Evolutionary conservation across 2,113 vertebrate species (phyloP).

Genomic region (Protobothrops flavoviridis): DNA sequence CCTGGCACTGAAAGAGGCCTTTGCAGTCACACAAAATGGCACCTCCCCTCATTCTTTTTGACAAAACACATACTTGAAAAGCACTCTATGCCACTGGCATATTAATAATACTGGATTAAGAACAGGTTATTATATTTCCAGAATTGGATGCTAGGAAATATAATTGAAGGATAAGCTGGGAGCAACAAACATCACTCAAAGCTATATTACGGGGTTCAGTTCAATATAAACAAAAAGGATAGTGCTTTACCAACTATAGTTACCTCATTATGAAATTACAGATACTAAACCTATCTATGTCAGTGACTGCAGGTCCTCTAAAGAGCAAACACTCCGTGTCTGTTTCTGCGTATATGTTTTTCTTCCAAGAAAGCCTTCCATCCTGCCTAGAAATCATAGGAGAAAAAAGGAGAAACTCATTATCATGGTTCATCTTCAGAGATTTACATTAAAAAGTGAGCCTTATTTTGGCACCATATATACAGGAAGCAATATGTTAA

Average conservation of each 20-base stretch:
- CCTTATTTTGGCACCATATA: slow-evolving; percentile 67
- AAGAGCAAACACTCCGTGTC: slow-evolving; percentile 50
- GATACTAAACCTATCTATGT: slow-evolving; percentile 56
- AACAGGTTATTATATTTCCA: background rate
- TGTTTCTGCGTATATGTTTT: slow-evolving; percentile 8
- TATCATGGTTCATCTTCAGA: slow-evolving; percentile 71
- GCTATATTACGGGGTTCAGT: slow-evolving; percentile 8
- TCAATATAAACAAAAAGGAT: slow-evolving; percentile 51
- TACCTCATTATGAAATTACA: slow-evolving; percentile 58
- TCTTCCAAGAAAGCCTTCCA: slow-evolving; percentile 53
- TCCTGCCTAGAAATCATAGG: slow-evolving; percentile 68
- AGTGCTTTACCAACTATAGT: slow-evolving; percentile 44
- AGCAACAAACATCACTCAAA: background rate
- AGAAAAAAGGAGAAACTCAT: slow-evolving; percentile 56
- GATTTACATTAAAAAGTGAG: slow-evolving; percentile 74
- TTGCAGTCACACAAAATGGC: background rate
- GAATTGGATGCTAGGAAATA: slow-evolving; percentile 39
- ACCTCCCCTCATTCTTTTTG: background rate
- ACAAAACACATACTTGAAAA: slow-evolving; percentile 4
- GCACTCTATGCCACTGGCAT: slow-evolving; percentile 13
- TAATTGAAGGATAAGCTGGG: background rate
- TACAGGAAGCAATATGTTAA: slow-evolving; percentile 58
- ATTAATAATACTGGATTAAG: background rate
- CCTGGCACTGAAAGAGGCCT: background rate
- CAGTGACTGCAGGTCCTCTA: slow-evolving; percentile 50